Evolutionary conservation across 2,888 invertebrate species (phyloP).

Genomic region (Dastarcus helophoroides): DNA sequence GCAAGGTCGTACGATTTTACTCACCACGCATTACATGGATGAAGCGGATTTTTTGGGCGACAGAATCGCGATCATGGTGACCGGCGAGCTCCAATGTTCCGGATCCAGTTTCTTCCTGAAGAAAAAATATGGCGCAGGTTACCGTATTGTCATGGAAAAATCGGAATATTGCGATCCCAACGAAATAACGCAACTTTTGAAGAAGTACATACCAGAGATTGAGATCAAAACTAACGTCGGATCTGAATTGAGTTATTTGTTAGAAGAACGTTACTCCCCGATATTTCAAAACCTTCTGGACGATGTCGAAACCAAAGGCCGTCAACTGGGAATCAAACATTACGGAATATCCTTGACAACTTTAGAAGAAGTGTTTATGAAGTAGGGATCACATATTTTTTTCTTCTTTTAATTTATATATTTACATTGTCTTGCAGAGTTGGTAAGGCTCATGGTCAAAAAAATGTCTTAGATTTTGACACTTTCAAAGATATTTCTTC

Average conservation of each 20-base stretch:
- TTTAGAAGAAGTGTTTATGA: slow-evolving; percentile 78
- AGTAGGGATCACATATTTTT: too few relatives aligned
- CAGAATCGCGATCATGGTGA: slow-evolving; percentile 71
- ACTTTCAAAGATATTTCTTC: too few relatives aligned
- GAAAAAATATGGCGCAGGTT: slow-evolving; percentile 69
- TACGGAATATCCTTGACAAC: slow-evolving; percentile 74
- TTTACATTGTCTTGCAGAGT: too few relatives aligned
- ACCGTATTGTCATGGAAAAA: slow-evolving; percentile 59
- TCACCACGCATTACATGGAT: slow-evolving; percentile 78
- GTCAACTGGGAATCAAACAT: slow-evolving; percentile 51
- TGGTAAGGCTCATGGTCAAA: too few relatives aligned
- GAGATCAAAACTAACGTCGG: slow-evolving; percentile 59
- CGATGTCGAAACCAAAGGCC: slow-evolving; percentile 48
- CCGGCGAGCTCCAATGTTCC: slow-evolving; percentile 61
- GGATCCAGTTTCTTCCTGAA: slow-evolving; percentile 69
- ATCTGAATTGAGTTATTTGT: slow-evolving; percentile 55
- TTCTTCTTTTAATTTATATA: too few relatives aligned
- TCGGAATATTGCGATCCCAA: slow-evolving; percentile 37
- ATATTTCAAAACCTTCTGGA: slow-evolving; percentile 54
- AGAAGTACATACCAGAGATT: slow-evolving; percentile 49
- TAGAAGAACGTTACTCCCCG: slow-evolving; percentile 48
- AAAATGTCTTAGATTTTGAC: too few relatives aligned
- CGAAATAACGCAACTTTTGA: slow-evolving; percentile 45
- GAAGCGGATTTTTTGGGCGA: slow-evolving; percentile 76
- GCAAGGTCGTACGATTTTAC: slow-evolving; percentile 66